Base-by-base conservation (phyloP, 2,888 invertebrate species). In the Agrotis ipsilon region DNA sequence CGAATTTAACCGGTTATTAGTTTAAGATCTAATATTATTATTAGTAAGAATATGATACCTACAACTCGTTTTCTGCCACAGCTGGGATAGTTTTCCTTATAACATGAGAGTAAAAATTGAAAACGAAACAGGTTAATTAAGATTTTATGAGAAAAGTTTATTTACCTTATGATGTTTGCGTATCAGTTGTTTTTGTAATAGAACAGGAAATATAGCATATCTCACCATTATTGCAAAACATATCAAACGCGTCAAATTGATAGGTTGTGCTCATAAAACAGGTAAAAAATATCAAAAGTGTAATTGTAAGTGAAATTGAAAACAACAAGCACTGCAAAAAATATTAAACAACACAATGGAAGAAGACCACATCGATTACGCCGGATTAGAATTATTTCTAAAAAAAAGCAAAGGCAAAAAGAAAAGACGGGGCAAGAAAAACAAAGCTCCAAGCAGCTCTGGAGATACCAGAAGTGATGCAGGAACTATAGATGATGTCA, bases 321-420 rank as follows among this genome's bases (percentile, higher is more conserved):
- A 39, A 39, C 1, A 1, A 39, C 39, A 39, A 39, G 39, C 39
- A 39, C 9, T 39, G 39, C 39, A 9, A 39, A 7, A 39, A 39
- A 39, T 11, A 39, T 39, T 39, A 39, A 39, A 11, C 5, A 39
- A 39, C 39, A 70, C 21, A 11, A 78, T 83, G 83, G 83, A 81
- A 14, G 66, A 72, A 21, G 68, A 74, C n/a, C n/a, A 61, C 55
- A 4, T n/a, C n/a, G n/a, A n/a, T n/a, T n/a, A n/a, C n/a, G n/a
- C n/a, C n/a, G 51, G 69, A 21, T 76, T 49, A 24, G 72, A 78
- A 55, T 65, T 62, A 27, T 43, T 73, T 2, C 52, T 76, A 24
- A 72, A 76, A 68, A 85, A 82, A 58, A 66, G 69, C 3, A 27
- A 52, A 59, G 71, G 72, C 11, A 84, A 80, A 19, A 83, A 71